phyloP scores from a whole-genome alignment of 2,797 vertebrate genomes.

The Danio tinwini region DNA sequence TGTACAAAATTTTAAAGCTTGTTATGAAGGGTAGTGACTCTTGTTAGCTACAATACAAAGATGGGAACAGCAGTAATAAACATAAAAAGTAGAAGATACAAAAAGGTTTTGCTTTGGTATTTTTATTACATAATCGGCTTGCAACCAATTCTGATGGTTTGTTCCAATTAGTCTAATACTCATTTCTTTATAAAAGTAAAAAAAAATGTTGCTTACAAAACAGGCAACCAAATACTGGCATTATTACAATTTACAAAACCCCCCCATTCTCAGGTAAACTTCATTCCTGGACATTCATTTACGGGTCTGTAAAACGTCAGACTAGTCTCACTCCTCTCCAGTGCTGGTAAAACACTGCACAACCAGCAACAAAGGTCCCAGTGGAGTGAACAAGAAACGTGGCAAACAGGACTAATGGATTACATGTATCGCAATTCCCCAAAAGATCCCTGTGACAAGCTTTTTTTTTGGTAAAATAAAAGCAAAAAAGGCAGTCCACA shows the following conservation, averaged over 20 bases:
- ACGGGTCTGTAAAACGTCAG: background rate
- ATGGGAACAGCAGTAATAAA: background rate
- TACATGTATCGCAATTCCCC: background rate
- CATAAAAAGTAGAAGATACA: background rate
- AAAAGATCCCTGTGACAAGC: background rate
- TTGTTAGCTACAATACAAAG: background rate
- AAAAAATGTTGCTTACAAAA: background rate
- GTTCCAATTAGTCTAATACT: background rate
- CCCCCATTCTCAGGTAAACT: background rate
- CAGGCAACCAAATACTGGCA: background rate
- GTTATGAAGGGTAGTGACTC: background rate
- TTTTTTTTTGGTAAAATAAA: constrained; percentile 1
- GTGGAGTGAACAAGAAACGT: background rate
- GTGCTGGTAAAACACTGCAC: background rate
- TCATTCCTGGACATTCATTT: background rate
- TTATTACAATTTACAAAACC: background rate
- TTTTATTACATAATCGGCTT: background rate
- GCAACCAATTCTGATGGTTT: background rate
- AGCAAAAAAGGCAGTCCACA: background rate
- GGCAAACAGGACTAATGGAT: background rate
- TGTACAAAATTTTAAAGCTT: background rate
- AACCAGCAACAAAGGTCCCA: background rate
- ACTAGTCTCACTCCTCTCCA: background rate
- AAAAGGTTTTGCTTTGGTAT: background rate
- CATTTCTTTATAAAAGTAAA: background rate